Base-by-base conservation (phyloP, 2,113 vertebrate genomes). In the Epinephelus lanceolatus region DNA sequence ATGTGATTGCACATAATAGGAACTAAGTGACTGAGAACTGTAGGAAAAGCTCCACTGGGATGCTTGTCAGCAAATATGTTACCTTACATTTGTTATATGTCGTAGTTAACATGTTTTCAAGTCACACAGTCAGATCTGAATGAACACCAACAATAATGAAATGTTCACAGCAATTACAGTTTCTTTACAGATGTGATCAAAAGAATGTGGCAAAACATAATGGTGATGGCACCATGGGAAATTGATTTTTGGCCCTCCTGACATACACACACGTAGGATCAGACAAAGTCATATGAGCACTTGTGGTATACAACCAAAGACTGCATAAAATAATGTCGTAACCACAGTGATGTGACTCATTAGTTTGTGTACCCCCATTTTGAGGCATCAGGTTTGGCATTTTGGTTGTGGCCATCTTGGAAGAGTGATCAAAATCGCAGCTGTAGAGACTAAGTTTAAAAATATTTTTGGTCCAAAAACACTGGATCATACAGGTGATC, bases 1-100 rank as follows among this genome's bases (percentile, higher is more conserved):
- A 71, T 56, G 49, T 25, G 56, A 68, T 10, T 72, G 33, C 71
- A 17, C 18, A 67, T 52, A 78, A 71, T 27, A 42, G 42, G 5
- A 25, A n/a, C 55, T 21, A 37, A 61, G 40, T 25, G 37, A 60
- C 45, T 49, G 0, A 42, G 53, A 5, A 21, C 40, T 14, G 62
- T 2, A 47, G 65, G 7, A 56, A 19, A 19, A 68, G 40, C 65
- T 56, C 66, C 63, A 18, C 2, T 12, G 4, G 21, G 56, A 74
- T n/a, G 19, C 17, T 62, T 40, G 49, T 62, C 53, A 68, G 19
- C 9, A 45, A 60, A 59, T 49, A 14, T 33, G 8, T 49, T 19
- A 47, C 19, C 21, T 55, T 47, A 68, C 53, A 25, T 21, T 40
- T 47, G 67, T 67, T 55, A 19, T n/a, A 45, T 52, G 21, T 66